Base-by-base conservation (phyloP, 2,797 vertebrate species). In the Diplodus sargus region DNA sequence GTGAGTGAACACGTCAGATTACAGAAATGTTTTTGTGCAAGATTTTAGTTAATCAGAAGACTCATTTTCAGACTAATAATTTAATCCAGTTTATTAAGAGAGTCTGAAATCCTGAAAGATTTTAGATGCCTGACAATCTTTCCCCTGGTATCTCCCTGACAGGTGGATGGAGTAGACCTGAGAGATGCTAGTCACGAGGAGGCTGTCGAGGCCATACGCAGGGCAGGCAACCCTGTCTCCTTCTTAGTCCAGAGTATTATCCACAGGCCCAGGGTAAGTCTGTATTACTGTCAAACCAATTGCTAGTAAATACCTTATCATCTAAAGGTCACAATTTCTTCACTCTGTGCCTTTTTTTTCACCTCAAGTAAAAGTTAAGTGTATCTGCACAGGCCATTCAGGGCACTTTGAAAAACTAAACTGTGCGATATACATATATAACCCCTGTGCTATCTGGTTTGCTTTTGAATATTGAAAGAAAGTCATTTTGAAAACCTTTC, bases 131-230 rank as follows among this genome's bases (percentile, higher is more conserved):
- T 57, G 58, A 39, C 30, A 28, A 18, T 47, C 9, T 65, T 54
- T 53, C 16, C 17, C 25, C 7, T 94, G 87, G 63, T 68, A 76
- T 70, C 10, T 81, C 14, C 51, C 11, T 62, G 53, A 63, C 95
- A 99, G 98, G 98, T 99, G 94, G 98, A 97, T 82, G 98, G 97
- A 80, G 97, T 95, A 74, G 97, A 99, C 87, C 95, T 99, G 82
- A 96, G 97, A 93, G 98, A 99, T 79, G 98, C 98, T 73, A 99
- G 97, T 92, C 98, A 99, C 0, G 98, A 99, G 86, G 97, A 99
- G 95, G 98, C 98, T 56, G 98, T 99, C 89, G 98, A 99, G 94
- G 98, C 97, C 92, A 99, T 99, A 92, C 97, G 98, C 88, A 97
- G 95, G 90, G 98, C 97, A 86, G 97, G 97, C 79, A 99, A 97